Evolutionary conservation across 1,140 invertebrate genomes (phyloP).

Genomic region (Pogonomyrmex barbatus): DNA sequence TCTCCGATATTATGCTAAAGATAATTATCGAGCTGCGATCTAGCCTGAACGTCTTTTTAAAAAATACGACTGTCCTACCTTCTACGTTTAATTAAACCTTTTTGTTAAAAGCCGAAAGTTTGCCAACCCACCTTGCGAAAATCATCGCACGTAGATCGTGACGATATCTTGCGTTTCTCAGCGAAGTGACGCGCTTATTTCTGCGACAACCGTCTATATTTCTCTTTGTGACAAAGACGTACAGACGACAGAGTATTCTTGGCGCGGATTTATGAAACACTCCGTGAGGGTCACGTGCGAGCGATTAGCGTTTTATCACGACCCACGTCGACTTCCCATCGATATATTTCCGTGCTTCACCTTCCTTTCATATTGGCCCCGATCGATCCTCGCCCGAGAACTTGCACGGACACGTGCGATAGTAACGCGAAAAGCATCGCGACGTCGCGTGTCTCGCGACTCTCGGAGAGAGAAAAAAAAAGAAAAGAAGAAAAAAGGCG

Average conservation of each 20-base stretch:
- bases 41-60: too few relatives aligned
- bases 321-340: background rate
- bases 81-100: background rate
- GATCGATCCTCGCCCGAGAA: slow-evolving; percentile 50
- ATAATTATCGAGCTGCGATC: background rate
- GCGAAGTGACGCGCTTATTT: slow-evolving; percentile 6
- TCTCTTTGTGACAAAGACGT: background rate
- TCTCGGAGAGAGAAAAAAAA: too few relatives aligned
- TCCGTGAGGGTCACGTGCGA: background rate
- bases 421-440: background rate
- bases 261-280: background rate
- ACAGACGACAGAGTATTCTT: background rate
- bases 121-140: background rate
- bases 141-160: background rate
- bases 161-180: background rate
- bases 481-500: too few relatives aligned
- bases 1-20: background rate
- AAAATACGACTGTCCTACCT: background rate
- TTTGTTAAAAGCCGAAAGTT: background rate
- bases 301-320: slow-evolving; percentile 30
- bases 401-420: slow-evolving; percentile 7
- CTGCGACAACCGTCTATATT: slow-evolving; percentile 16
- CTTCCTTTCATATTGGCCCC: slow-evolving; percentile 10
- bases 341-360: background rate
- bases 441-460: background rate